Evolutionary conservation across 2,888 invertebrate genomes (phyloP).

Genomic region (Dryadula phaetusa): DNA sequence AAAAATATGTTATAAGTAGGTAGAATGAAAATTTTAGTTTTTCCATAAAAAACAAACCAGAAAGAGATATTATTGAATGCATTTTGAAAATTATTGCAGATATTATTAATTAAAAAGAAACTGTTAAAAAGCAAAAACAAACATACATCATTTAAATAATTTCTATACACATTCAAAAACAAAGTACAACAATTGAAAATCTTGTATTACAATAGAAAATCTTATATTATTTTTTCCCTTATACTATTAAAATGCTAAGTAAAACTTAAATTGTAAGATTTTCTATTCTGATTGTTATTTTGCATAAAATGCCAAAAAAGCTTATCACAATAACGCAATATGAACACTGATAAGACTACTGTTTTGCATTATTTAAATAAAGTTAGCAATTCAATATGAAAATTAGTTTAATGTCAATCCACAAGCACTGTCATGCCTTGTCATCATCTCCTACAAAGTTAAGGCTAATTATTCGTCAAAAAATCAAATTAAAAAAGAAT

Average conservation of each 20-base stretch:
- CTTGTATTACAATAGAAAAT: constrained; percentile 6
- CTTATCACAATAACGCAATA: neutral
- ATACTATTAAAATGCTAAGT: neutral
- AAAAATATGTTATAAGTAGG: neutral
- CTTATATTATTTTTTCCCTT: neutral
- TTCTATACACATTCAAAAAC: neutral
- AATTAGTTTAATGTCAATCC: neutral
- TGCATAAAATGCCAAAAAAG: neutral
- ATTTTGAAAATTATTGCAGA: neutral
- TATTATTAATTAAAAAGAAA: neutral
- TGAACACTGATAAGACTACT: neutral
- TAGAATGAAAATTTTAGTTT: neutral
- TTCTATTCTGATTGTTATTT: neutral
- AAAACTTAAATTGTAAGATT: neutral
- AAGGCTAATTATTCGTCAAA: neutral
- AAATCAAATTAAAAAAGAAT: constrained; percentile 1
- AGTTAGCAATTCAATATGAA: neutral
- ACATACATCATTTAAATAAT: neutral
- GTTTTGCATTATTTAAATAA: neutral
- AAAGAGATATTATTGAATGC: neutral
- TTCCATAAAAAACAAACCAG: neutral
- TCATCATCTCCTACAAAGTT: neutral
- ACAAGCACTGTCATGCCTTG: neutral
- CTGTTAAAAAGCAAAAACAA: neutral
- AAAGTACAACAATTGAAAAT: constrained; percentile 5